phyloP scores from a whole-genome alignment of 30 jellyfish, hydroid and myxozoan species.

The Aurelia coerulea region DNA sequence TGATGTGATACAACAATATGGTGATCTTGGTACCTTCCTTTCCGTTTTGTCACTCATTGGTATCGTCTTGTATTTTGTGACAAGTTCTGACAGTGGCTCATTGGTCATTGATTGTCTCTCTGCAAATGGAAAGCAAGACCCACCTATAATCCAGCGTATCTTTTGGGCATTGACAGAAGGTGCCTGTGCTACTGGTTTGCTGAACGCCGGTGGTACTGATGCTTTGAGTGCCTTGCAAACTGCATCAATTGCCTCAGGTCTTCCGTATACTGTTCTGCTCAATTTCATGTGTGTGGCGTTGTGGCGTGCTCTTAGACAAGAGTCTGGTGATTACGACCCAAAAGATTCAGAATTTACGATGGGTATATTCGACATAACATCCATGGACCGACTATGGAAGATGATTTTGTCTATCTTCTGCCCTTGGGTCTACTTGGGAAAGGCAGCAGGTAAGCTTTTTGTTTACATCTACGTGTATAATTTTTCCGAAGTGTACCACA shows the following conservation, averaged over 20 bases:
- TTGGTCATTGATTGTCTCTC: slow-evolving; percentile 91
- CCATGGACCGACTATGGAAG: slow-evolving; percentile 24
- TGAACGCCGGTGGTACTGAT: slow-evolving; percentile 83
- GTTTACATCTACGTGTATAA: neutral
- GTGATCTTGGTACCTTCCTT: slow-evolving; percentile 80
- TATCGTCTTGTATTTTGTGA: slow-evolving; percentile 85
- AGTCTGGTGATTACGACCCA: slow-evolving; percentile 81
- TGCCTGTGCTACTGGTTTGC: slow-evolving; percentile 94
- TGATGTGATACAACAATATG: slow-evolving; percentile 80
- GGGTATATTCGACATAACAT: slow-evolving; percentile 62
- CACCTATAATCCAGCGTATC: slow-evolving; percentile 89
- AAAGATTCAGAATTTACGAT: slow-evolving; percentile 58
- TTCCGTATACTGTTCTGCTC: slow-evolving; percentile 79
- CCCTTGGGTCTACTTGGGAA: slow-evolving; percentile 88
- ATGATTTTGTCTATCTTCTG: slow-evolving; percentile 66
- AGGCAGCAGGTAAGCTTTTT: slow-evolving; percentile 58
- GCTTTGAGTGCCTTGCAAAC: slow-evolving; percentile 89
- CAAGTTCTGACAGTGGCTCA: slow-evolving; percentile 96
- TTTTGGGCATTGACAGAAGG: slow-evolving; percentile 98
- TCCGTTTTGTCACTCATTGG: slow-evolving; percentile 85
- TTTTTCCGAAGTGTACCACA: neutral
- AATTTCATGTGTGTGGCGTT: slow-evolving; percentile 94
- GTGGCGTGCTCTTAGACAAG: slow-evolving; percentile 94
- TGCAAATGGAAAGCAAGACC: slow-evolving; percentile 96
- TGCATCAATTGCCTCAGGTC: slow-evolving; percentile 89